phyloP scores from a whole-genome alignment of 2,888 invertebrate species.

The Clostera curtula region DNA sequence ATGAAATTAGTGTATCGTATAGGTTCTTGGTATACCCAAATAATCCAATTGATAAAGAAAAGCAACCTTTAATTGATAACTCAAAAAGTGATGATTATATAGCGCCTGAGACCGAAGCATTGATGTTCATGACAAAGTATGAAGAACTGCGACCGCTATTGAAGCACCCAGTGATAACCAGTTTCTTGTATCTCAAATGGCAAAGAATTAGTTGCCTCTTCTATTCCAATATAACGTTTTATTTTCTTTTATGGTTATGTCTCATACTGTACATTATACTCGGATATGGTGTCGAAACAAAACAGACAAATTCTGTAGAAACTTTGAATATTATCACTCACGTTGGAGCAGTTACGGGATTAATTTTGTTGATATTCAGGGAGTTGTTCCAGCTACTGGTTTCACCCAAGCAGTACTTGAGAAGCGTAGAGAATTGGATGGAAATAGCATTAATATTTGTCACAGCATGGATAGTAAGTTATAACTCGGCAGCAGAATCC shows the following conservation, averaged over 20 bases:
- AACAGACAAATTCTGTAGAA: conserved; percentile 48
- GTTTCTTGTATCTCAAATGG: conserved; percentile 88
- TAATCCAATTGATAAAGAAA: conserved; percentile 60
- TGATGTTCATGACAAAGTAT: conserved; percentile 81
- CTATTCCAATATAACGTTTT: conserved; percentile 82
- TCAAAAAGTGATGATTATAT: conserved; percentile 52
- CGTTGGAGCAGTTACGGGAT: conserved; percentile 71
- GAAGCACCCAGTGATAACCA: conserved; percentile 86
- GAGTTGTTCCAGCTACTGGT: conserved; percentile 83
- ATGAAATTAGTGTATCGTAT: conserved; percentile 84
- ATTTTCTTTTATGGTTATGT: conserved; percentile 79
- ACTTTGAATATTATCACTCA: conserved; percentile 64
- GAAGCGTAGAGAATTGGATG: conserved; percentile 82
- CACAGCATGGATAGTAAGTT: conserved; percentile 76
- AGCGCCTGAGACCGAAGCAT: conserved; percentile 83
- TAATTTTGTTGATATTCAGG: conserved; percentile 76
- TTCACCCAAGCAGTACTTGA: conserved; percentile 79
- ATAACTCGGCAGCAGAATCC: conserved; percentile 63
- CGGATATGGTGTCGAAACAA: conserved; percentile 74
- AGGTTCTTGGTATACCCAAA: conserved; percentile 79
- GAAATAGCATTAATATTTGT: conserved; percentile 80
- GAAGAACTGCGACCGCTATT: conserved; percentile 80
- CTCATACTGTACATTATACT: conserved; percentile 81
- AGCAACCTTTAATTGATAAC: conserved; percentile 58
- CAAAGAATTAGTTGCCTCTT: conserved; percentile 83